Evolutionary conservation across 2,888 invertebrate genomes (phyloP), one percentile per base, ranked within the genome.

Genomic region (Temnothorax rugatulus): DNA sequence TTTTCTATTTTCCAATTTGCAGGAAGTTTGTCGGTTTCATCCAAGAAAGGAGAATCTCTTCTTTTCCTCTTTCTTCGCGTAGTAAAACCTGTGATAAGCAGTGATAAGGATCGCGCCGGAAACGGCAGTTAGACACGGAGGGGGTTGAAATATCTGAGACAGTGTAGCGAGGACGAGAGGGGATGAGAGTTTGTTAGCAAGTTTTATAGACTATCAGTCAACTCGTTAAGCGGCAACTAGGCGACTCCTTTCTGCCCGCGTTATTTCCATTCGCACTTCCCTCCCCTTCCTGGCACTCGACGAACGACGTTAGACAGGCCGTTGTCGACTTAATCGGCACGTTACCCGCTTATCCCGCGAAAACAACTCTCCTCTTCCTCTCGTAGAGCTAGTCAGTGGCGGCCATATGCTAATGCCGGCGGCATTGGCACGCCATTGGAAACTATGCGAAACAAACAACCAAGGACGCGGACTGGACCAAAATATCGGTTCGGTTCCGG

Each of bases 131-230:
- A 86, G 86, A 71, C 71, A 66, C 66, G 18, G 71, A 29, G 79
- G 77, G 64, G 63, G 68, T 73, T 71, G 83, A 47, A 66, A 66
- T 34, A 34, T 61, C 52, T 82, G 74, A 41, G 82, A 59, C 54
- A 79, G 44, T 38, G 77, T 3, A 44, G 34, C 34, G 54, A 52
- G n/a, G 34, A 21, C 21, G 38, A 13, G 74, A 59, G 47, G 38
- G 41, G 52, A 52, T 77, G 73, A 47, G 91, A 92, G 93, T 92
- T 92, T 92, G 91, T 92, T 92, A 92, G 91, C 91, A 92, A 92
- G 91, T 92, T 92, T 92, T 93, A 92, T 93, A 90, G 93, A 92
- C 93, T 91, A 92, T 93, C 92, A 91, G 92, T 90, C 89, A 91
- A 91, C 93, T 92, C 92, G 93, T 92, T 92, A 93, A 92, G 90